Evolutionary conservation across 2,797 vertebrate genomes (phyloP).

Genomic region (Enteromius argenteus): DNA sequence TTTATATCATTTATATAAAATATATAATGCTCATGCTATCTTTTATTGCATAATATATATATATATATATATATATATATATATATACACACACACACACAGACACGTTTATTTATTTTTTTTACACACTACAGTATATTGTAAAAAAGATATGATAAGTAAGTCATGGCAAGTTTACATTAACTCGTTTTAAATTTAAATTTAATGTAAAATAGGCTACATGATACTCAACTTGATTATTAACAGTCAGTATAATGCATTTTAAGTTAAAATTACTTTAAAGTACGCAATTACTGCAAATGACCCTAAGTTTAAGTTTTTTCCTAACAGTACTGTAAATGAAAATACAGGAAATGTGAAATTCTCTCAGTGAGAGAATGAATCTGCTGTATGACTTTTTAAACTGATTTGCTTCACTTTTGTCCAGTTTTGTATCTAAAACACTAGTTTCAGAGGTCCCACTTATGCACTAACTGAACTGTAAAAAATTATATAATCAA

Average conservation of each 20-base stretch:
- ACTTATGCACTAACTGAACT: not conserved
- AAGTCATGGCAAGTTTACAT: not conserved
- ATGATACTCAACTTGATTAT: not conserved
- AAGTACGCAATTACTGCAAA: no score
- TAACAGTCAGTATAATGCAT: not conserved
- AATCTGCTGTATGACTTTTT: not conserved
- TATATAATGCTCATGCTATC: not conserved
- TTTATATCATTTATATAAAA: not conserved
- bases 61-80: not conserved
- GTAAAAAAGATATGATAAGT: no score
- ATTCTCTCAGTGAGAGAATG: not conserved
- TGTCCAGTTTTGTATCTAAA: not conserved
- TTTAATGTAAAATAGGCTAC: not conserved
- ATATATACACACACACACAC: not conserved
- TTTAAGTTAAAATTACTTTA: not conserved
- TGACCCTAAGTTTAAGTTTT: not conserved
- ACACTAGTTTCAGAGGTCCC: not conserved
- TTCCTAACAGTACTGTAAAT: not conserved
- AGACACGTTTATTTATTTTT: no score
- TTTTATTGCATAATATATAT: not conserved
- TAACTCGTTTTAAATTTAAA: not conserved
- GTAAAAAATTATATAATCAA: not conserved
- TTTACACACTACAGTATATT: no score
- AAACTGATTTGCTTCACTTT: not conserved
- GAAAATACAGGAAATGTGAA: not conserved